Conservation (phyloP, 2,888 invertebrate genomes). For the Drosophila fungiperda region DNA sequence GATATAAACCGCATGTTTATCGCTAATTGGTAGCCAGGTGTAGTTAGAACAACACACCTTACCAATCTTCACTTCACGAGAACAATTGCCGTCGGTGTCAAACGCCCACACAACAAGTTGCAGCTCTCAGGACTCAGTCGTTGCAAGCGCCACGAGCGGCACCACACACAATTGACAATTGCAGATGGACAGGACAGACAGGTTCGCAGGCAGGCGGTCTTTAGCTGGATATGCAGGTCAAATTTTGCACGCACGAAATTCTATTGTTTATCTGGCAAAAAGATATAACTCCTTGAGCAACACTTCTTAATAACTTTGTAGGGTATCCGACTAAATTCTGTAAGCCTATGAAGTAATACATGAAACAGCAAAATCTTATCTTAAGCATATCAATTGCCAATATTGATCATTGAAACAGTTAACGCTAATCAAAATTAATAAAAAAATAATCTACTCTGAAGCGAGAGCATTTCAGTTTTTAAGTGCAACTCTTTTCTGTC, state of each 20-base stretch:
- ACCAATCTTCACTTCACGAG: conserved; percentile 5
- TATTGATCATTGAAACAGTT: not conserved
- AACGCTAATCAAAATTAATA: not conserved
- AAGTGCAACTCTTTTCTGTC: too few species aligned
- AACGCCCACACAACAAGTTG: conserved; percentile 65
- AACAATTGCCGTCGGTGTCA: conserved; percentile 49
- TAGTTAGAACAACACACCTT: conserved; percentile 30
- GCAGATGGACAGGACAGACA: not conserved
- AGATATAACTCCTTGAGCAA: not conserved
- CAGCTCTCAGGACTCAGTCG: conserved; percentile 37
- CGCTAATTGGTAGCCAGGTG: conserved; percentile 57
- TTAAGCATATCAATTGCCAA: not conserved
- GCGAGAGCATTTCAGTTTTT: too few species aligned
- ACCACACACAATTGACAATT: conserved; percentile 14
- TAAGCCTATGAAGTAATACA: not conserved
- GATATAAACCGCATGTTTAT: conserved; percentile 39
- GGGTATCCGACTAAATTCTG: not conserved
- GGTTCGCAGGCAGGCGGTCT: conserved; percentile 11
- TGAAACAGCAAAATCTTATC: not conserved
- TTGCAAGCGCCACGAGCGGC: conserved; percentile 42
- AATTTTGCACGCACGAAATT: conserved; percentile 3
- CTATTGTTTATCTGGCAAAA: not conserved
- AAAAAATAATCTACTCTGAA: too few species aligned
- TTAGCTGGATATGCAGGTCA: conserved; percentile 31
- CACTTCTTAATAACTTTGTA: not conserved